Evolutionary conservation across 1,140 invertebrate species (phyloP).

Genomic region (Trichoplusia ni): DNA sequence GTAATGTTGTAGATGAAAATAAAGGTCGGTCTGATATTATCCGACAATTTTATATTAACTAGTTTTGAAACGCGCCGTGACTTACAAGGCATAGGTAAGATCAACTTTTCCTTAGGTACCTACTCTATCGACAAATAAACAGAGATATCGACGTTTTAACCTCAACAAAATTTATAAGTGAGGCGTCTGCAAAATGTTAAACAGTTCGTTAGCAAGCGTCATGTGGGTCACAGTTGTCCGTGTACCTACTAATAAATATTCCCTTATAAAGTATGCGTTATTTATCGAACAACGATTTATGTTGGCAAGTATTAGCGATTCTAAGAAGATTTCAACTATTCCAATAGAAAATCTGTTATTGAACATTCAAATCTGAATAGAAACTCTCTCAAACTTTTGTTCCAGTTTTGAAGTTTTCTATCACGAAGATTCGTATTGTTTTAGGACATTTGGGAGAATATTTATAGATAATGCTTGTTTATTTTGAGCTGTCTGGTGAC

Average conservation of each 20-base stretch:
- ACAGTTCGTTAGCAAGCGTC: slow-evolving; percentile 51
- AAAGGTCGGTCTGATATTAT: slow-evolving; percentile 16
- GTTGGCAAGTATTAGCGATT: background rate
- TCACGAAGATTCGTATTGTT: too few relatives aligned
- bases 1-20: slow-evolving; percentile 1
- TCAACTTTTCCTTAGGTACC: slow-evolving; percentile 9
- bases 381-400: too few relatives aligned
- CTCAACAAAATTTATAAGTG: slow-evolving; percentile 51
- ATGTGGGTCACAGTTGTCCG: slow-evolving; percentile 15
- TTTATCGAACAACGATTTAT: slow-evolving; percentile 16
- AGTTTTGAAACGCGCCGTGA: slow-evolving; percentile 12
- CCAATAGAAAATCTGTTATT: background rate
- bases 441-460: too few relatives aligned
- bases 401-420: too few relatives aligned
- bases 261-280: slow-evolving; percentile 15
- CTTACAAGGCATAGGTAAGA: slow-evolving; percentile 5
- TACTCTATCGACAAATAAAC: slow-evolving; percentile 3
- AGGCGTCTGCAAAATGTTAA: slow-evolving; percentile 48
- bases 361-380: too few relatives aligned
- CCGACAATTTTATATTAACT: slow-evolving; percentile 12
- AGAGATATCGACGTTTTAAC: slow-evolving; percentile 38
- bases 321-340: background rate
- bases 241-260: slow-evolving; percentile 9
- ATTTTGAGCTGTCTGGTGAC: background rate
- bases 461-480: slow-evolving; percentile 4